Evolutionary conservation across 2,888 invertebrate species (phyloP).

Genomic region (Lasioglossum pauxillum): DNA sequence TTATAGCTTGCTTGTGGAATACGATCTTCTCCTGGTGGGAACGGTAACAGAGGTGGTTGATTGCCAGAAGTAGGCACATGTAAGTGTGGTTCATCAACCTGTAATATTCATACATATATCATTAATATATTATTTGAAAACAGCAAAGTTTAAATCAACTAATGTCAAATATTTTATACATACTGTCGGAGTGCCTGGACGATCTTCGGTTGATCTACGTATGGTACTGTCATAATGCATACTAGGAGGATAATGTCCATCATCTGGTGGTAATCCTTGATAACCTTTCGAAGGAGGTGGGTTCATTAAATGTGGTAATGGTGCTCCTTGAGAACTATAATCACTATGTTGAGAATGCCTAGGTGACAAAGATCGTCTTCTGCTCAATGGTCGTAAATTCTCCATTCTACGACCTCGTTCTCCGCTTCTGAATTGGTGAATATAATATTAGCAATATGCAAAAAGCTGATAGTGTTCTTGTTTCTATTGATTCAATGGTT

Average conservation of each 20-base stretch:
- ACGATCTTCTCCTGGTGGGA: constrained; percentile 82
- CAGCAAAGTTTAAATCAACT: neutral
- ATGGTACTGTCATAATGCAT: constrained; percentile 82
- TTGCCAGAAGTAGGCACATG: constrained; percentile 75
- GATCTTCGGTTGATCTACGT: constrained; percentile 86
- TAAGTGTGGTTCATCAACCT: constrained; percentile 83
- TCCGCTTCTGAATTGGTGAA: constrained; percentile 68
- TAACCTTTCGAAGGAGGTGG: constrained; percentile 77
- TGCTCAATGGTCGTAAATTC: constrained; percentile 77
- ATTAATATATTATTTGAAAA: neutral
- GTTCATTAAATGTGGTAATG: constrained; percentile 77
- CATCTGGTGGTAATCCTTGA: constrained; percentile 81
- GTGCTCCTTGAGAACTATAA: constrained; percentile 75
- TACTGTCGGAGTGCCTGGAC: constrained; percentile 90
- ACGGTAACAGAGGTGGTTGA: constrained; percentile 80
- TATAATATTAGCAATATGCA: neutral
- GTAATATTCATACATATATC: neutral
- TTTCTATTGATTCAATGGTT: neutral
- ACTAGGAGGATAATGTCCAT: constrained; percentile 78
- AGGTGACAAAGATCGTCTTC: constrained; percentile 80
- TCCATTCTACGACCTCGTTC: constrained; percentile 79
- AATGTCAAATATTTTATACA: constrained; percentile 49
- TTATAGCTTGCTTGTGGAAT: constrained; percentile 78
- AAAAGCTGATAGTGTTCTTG: neutral
- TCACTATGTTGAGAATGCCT: constrained; percentile 79